Evolutionary conservation across 2,797 vertebrate species (phyloP).

Genomic region (Oreonectes daqikongensis): DNA sequence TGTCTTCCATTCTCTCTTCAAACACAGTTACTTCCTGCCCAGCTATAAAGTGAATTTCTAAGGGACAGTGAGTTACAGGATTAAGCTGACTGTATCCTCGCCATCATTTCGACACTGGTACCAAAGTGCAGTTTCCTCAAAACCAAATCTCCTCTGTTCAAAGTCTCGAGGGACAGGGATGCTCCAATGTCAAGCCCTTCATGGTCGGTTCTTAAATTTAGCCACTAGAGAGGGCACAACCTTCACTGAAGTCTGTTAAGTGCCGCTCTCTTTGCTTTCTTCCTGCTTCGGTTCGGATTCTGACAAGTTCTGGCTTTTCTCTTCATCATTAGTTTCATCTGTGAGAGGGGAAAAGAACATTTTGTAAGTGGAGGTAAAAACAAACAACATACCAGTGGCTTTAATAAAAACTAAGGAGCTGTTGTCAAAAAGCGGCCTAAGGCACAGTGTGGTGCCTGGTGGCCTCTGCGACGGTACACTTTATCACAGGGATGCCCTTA

Average conservation of each 20-base stretch:
- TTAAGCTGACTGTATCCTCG: not conserved
- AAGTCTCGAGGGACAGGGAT: not conserved
- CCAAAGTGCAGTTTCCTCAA: slow-evolving; percentile 2
- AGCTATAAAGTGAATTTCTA: slow-evolving; percentile 37
- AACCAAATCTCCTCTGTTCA: slow-evolving; percentile 3
- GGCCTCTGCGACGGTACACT: not conserved
- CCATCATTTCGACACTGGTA: slow-evolving; percentile 20
- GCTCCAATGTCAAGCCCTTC: not conserved
- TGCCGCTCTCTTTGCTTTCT: slow-evolving; percentile 53
- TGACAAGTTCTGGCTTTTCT: slow-evolving; percentile 50
- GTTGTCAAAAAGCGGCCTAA: not conserved
- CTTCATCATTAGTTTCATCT: slow-evolving; percentile 57
- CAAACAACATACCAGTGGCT: not conserved
- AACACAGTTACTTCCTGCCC: slow-evolving; percentile 23
- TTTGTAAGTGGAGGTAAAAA: not conserved
- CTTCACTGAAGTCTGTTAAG: slow-evolving; percentile 50
- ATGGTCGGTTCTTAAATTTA: slow-evolving; percentile 17
- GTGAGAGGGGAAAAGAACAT: not conserved
- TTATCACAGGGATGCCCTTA: slow-evolving; percentile 29
- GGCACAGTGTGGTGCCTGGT: not conserved
- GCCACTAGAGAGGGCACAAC: slow-evolving; percentile 44
- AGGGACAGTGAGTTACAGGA: slow-evolving; percentile 35
- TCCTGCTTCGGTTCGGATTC: slow-evolving; percentile 48
- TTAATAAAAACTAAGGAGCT: slow-evolving; percentile 2
- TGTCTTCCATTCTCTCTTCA: slow-evolving; percentile 14